Base-by-base conservation (phyloP, 2,113 vertebrate species). In the Australoheros scitulus region DNA sequence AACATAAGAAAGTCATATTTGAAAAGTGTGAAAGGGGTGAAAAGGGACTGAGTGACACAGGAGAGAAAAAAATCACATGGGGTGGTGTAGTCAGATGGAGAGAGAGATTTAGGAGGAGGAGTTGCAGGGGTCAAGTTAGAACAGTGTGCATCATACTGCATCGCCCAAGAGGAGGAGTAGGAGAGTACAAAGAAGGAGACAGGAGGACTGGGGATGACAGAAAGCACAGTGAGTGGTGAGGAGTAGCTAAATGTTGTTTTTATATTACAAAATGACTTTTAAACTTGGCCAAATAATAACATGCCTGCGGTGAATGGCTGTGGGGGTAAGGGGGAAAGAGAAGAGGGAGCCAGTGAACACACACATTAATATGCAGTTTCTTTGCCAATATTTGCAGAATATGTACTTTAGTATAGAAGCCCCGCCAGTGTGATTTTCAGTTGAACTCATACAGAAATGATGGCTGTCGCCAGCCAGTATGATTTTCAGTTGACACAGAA, bases 41-140 rank as follows among this genome's bases (percentile, higher is more conserved):
- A 59, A 63, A 56, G 57, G n/a, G 26, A 58, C 5, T 38, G 34
- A 59, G 58, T 32, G 34, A 43, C n/a, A 20, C 6, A 26, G 77
- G 58, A 80, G 60, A 79, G 61, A 0, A 64, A 24, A 18, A 29
- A 29, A 15, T 77, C 64, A 47, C 50, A 52, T 60, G 64, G 85
- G 65, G 24, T 7, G 36, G 24, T 2, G 6, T 1, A 34, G 74
- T 57, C 15, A 61, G 3, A 32, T 50, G 59, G 78, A 75, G n/a
- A 56, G 74, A 79, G 55, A 24, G 64, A 82, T 68, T 15, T 41
- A 1, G 22, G 38, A 50, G 63, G 80, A 80, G 60, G 61, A 59
- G 55, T 22, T 26, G 77, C 43, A 63, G 55, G 80, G 81, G 85
- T 83, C 36, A 43, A 78, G 81, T 24, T 58, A 64, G 76, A 72